Percentiles rank a stretch among this genome's conserved stretches.
Conservation (phyloP, 2,888 invertebrate genomes). For the Aphrophora alni region DNA sequence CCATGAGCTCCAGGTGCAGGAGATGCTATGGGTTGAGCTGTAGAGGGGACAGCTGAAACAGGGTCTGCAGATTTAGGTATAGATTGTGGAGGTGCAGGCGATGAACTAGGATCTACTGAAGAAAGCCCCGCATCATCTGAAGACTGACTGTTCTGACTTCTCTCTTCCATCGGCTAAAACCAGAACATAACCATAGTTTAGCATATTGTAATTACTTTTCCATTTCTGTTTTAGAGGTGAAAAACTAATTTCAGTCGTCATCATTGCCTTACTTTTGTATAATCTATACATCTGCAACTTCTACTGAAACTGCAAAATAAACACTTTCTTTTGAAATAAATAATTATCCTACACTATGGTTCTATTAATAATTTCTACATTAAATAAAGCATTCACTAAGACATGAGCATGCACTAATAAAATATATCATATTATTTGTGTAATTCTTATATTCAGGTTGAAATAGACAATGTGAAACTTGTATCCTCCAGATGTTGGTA, state of each 20-base stretch:
- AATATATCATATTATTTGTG: neutral
- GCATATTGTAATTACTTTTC: no score
- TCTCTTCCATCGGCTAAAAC: constrained; percentile 49
- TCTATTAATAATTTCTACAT: neutral
- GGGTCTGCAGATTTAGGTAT: constrained; percentile 41
- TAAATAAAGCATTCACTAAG: neutral
- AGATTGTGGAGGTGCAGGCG: constrained; percentile 34
- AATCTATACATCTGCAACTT: neutral
- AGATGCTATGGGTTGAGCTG: constrained; percentile 32
- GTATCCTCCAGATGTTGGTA: no score
- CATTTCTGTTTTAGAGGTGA: neutral
- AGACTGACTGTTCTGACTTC: constrained; percentile 48
- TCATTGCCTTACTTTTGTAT: neutral
- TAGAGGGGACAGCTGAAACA: neutral
- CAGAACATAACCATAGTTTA: neutral
- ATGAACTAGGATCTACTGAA: constrained; percentile 30
- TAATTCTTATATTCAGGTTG: no score
- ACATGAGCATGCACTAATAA: neutral
- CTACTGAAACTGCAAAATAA: neutral
- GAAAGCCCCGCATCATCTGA: constrained; percentile 54
- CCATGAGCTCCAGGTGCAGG: constrained; percentile 34
- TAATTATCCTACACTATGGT: neutral
- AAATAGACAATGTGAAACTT: no score
- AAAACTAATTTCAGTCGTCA: neutral
- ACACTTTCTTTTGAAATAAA: neutral